A percentile compares a stretch with the other conserved stretches of the same genome.
Conservation (phyloP, 1,140 invertebrate genomes). For the Drosophila lowei region DNA sequence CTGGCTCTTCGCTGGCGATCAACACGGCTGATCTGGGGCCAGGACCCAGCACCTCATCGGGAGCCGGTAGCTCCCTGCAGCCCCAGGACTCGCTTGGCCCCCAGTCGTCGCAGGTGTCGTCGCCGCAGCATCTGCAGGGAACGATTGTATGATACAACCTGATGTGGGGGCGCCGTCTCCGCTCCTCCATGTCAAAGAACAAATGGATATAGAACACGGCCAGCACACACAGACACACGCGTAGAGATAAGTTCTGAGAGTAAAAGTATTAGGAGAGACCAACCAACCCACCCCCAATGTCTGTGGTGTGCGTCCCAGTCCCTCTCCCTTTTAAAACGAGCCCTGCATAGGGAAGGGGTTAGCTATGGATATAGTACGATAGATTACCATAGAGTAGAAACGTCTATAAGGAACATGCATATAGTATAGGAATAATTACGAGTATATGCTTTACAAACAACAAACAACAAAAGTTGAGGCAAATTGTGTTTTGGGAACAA, state of each 20-base stretch:
- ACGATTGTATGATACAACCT: constrained; percentile 96
- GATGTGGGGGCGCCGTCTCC: constrained; percentile 91
- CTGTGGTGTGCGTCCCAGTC: constrained; percentile 61
- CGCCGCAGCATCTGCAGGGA: constrained; percentile 91
- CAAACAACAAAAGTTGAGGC: constrained; percentile 33
- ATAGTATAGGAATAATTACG: constrained; percentile 1
- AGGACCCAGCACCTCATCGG: constrained; percentile 62
- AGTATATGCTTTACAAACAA: constrained; percentile 38
- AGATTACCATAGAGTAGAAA: constrained; percentile 3
- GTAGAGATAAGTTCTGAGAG: constrained; percentile 69
- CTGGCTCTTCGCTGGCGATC: constrained; percentile 71
- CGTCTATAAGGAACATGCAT: constrained; percentile 14
- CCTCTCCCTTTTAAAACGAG: neutral
- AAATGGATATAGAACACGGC: constrained; percentile 83
- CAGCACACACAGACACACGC: constrained; percentile 70
- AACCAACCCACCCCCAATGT: constrained; percentile 52
- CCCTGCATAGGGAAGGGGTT: constrained; percentile 16
- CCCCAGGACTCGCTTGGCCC: constrained; percentile 67
- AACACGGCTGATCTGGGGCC: constrained; percentile 71
- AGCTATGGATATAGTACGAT: neutral
- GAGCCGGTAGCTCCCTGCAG: constrained; percentile 57
- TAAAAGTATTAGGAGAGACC: constrained; percentile 36
- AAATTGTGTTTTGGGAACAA: constrained; percentile 82
- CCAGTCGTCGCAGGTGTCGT: constrained; percentile 83
- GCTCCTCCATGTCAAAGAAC: constrained; percentile 82